Conservation (phyloP, 2,113 vertebrate species). For the Aramus guarauna region DNA sequence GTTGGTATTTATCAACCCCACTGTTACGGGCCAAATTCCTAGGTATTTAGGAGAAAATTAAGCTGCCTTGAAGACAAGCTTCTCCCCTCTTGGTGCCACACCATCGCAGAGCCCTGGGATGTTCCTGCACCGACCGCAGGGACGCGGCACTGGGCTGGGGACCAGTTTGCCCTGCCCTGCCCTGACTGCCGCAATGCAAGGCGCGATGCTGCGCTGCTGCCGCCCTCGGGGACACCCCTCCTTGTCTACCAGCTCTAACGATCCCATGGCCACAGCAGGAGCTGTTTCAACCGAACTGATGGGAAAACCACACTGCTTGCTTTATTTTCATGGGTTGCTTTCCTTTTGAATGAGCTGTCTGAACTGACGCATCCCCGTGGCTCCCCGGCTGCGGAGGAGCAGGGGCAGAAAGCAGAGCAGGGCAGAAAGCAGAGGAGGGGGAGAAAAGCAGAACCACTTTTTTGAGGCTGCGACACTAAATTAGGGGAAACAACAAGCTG, state of each 20-base stretch:
- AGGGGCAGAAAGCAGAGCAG: neutral
- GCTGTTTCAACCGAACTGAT: neutral
- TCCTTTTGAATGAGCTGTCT: neutral
- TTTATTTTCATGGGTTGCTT: neutral
- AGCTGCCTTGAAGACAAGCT: neutral
- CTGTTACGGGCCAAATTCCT: neutral
- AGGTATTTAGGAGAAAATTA: neutral
- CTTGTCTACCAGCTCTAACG: neutral
- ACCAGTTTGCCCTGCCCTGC: neutral
- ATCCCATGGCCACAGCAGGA: neutral
- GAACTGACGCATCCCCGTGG: neutral
- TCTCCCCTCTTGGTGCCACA: neutral
- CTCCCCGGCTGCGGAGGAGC: neutral
- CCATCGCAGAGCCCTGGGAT: neutral
- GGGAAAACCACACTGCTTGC: neutral
- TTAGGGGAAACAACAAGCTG: neutral
- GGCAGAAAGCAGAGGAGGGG: neutral
- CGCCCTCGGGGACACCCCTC: neutral
- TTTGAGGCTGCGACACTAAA: neutral
- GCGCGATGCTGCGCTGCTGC: neutral
- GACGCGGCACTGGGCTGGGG: neutral
- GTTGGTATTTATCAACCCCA: neutral
- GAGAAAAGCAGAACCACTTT: neutral
- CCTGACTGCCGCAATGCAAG: fast-evolving
- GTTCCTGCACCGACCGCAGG: fast-evolving